A percentile compares a stretch with the other conserved stretches of the same genome.
These are phyloP conservation scores for Turnix velox DNA, from an alignment of 2,113 vertebrate genomes.

Conservation along the genomic window DNA sequence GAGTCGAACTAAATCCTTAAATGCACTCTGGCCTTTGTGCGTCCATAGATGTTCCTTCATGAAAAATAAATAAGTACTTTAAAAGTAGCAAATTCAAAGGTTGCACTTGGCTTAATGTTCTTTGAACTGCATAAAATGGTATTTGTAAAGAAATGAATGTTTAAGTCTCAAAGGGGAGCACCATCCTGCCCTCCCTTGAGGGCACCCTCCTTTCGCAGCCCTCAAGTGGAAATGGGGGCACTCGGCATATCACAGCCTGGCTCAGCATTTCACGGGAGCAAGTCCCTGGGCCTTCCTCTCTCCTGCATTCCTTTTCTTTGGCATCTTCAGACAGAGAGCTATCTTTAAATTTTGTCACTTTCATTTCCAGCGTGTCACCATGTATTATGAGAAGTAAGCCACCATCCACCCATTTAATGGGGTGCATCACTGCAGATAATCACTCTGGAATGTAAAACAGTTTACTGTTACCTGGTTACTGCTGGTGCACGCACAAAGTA, in stretches of 20 bases:
- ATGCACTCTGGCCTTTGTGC: neutral
- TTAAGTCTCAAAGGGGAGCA: neutral
- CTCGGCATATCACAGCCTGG: neutral
- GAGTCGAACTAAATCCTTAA: neutral
- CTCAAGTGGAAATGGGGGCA: neutral
- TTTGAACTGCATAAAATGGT: neutral
- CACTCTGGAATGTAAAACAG: neutral
- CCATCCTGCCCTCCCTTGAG: neutral
- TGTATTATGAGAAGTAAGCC: conserved; percentile 45
- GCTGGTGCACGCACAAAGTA: neutral
- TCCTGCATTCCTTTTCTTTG: neutral
- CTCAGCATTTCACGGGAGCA: neutral
- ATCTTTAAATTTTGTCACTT: conserved; percentile 16
- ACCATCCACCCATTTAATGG: neutral
- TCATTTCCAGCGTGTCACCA: conserved; percentile 16
- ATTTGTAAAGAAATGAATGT: neutral
- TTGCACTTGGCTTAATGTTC: neutral
- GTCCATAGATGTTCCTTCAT: neutral
- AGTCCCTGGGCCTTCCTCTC: neutral
- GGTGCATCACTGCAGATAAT: neutral
- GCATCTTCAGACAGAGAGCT: neutral
- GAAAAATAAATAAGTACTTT: neutral
- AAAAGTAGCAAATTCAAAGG: neutral
- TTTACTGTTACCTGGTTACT: conserved; percentile 58
- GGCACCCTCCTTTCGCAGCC: neutral